phyloP scores from a whole-genome alignment of 2,888 invertebrate species.

The Trachelus iudaicus region DNA sequence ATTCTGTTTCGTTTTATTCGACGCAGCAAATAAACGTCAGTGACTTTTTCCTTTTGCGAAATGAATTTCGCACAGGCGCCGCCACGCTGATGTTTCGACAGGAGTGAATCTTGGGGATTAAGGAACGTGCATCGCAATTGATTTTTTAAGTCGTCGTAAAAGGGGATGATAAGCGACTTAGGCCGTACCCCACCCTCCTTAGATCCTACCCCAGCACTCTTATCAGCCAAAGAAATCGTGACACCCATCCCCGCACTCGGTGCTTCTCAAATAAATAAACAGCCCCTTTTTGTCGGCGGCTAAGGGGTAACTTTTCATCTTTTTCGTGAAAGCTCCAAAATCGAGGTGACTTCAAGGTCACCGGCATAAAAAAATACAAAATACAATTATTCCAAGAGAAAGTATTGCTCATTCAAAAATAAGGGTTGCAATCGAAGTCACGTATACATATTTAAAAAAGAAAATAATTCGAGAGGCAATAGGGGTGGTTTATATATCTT shows the following conservation, averaged over 20 bases:
- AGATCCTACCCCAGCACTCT: background rate
- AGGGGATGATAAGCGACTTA: background rate
- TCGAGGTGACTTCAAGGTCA: background rate
- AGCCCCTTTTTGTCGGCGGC: background rate
- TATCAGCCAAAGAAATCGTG: background rate
- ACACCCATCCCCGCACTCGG: background rate
- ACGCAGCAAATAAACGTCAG: background rate
- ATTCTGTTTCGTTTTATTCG: background rate
- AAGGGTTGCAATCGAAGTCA: background rate
- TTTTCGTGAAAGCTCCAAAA: background rate
- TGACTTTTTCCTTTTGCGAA: background rate
- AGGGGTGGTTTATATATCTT: background rate
- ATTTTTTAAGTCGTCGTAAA: background rate
- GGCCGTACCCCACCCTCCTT: background rate
- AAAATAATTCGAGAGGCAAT: background rate
- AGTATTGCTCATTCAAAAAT: background rate
- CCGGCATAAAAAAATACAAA: background rate
- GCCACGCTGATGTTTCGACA: background rate
- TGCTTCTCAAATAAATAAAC: background rate
- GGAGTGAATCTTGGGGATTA: background rate
- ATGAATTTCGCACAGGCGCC: background rate
- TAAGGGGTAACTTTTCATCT: background rate
- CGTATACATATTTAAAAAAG: background rate
- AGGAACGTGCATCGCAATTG: background rate
- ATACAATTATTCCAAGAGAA: background rate